Evolutionary conservation across 2,888 invertebrate genomes (phyloP), one percentile per base, ranked within the genome.

Genomic region (Germaria angustata): DNA sequence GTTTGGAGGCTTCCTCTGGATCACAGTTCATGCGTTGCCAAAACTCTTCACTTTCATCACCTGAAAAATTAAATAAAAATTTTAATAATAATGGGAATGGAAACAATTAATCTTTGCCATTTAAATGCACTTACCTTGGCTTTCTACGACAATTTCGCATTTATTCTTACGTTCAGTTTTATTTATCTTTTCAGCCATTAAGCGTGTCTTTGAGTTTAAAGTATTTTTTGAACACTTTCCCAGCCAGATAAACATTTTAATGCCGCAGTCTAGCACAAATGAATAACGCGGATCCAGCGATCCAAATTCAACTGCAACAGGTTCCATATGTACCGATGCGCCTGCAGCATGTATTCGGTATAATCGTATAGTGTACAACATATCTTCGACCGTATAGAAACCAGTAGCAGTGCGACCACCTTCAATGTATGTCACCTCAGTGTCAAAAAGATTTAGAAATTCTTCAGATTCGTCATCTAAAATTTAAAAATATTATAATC

Each of bases 111-210:
- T n/a, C n/a, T n/a, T n/a, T 13, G 28, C 3, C 13, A 15, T 32
- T 53, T 9, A 24, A 53, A 46, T 53, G 13, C 3, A 55, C 57
- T 53, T 80, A 87, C 88, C 96, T 90, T 97, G 96, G 41, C 93
- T 92, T 89, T 98, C 96, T 0, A 96, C 95, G 49, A 96, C 92
- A 73, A 99, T 95, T 88, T 98, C 98, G 0, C 98, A 95, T 89
- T 96, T 96, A 89, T 97, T 97, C 91, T 99, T 99, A 20, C 99
- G 93, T 91, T 99, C 99, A 88, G 98, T 97, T 92, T 99, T 99
- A 91, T 99, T 99, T 77, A 99, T 97, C 91, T 99, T 99, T 91
- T 99, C 99, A 2, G 99, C 97, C 93, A 99, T 95, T 13, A 99
- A 92, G 0, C 91, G 88, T 0, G 91, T 88, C 79, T 91, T 98